Evolutionary conservation across 2,888 invertebrate genomes (phyloP).

Genomic region (Lasioglossum malachurum): DNA sequence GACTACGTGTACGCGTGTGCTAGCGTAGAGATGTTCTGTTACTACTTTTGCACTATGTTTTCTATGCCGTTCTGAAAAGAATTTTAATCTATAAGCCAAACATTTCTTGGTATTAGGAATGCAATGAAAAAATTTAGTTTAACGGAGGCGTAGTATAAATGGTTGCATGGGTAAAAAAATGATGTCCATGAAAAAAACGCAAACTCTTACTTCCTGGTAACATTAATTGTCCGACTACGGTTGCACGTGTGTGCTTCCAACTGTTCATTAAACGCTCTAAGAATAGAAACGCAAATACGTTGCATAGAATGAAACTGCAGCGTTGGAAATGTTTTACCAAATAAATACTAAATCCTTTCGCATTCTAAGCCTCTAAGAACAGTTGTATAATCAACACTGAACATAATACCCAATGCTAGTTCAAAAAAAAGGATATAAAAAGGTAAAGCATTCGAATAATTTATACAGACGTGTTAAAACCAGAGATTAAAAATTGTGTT

Average conservation of each 20-base stretch:
- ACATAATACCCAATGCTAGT: not conserved
- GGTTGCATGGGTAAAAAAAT: not conserved
- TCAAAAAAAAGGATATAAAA: not conserved
- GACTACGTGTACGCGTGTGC: conserved; percentile 17
- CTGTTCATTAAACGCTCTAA: conserved; percentile 44
- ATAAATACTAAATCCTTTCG: not conserved
- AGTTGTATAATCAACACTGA: not conserved
- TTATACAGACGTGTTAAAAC: conserved; percentile 9
- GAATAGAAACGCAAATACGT: conserved; percentile 48
- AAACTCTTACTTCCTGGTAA: conserved; percentile 34
- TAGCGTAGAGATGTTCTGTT: conserved; percentile 3
- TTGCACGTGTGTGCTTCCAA: conserved; percentile 20
- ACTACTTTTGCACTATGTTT: not conserved
- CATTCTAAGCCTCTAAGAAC: not conserved
- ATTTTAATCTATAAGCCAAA: not conserved
- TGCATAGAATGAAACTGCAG: conserved; percentile 26
- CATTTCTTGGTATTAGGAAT: too few relatives aligned
- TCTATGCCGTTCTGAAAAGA: not conserved
- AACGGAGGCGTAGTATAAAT: not conserved
- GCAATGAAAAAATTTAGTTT: too few relatives aligned
- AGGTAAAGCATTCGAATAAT: not conserved
- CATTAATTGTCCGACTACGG: conserved; percentile 21
- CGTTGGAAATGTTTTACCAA: not conserved
- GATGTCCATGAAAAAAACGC: not conserved
- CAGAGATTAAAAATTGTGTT: conserved; percentile 13